Conservation (phyloP, 1,140 invertebrate genomes). For the Galleria mellonella region DNA sequence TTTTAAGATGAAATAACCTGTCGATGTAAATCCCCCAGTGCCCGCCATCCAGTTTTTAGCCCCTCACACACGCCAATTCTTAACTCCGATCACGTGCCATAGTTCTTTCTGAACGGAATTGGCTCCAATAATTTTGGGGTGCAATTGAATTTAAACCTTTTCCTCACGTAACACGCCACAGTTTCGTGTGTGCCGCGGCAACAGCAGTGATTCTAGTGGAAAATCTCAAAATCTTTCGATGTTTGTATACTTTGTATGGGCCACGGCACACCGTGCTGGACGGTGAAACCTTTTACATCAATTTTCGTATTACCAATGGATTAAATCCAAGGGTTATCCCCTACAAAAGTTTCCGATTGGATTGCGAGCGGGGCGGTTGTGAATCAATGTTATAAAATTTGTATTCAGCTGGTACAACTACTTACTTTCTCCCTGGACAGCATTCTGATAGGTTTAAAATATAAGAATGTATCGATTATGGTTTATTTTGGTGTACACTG, state of each 20-base stretch:
- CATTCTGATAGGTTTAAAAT: no score
- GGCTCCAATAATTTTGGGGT: slow-evolving; percentile 49
- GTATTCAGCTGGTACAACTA: slow-evolving; percentile 52
- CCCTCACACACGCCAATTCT: slow-evolving; percentile 18
- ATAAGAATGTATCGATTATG: no score
- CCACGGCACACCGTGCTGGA: slow-evolving; percentile 27
- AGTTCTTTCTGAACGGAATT: slow-evolving; percentile 69
- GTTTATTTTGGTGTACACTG: no score
- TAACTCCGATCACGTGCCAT: slow-evolving; percentile 53
- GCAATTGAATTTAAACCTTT: slow-evolving; percentile 61
- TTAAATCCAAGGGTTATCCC: slow-evolving; percentile 63
- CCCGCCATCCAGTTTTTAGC: slow-evolving; percentile 29
- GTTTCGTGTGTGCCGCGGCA: slow-evolving; percentile 32
- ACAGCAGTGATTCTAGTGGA: slow-evolving; percentile 44
- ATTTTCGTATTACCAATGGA: slow-evolving; percentile 72
- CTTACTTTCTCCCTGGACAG: slow-evolving; percentile 10
- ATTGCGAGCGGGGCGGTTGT: slow-evolving; percentile 41
- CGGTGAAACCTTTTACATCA: slow-evolving; percentile 62
- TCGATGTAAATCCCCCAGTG: slow-evolving; percentile 26
- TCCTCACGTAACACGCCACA: slow-evolving; percentile 41
- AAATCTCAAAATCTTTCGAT: slow-evolving; percentile 54
- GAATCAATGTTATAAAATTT: slow-evolving; percentile 67
- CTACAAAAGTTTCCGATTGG: slow-evolving; percentile 55
- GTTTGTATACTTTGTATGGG: slow-evolving; percentile 53
- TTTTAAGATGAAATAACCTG: slow-evolving; percentile 48